Conservation (phyloP, 2,113 vertebrate species). For the Salvelinus namaycush region DNA sequence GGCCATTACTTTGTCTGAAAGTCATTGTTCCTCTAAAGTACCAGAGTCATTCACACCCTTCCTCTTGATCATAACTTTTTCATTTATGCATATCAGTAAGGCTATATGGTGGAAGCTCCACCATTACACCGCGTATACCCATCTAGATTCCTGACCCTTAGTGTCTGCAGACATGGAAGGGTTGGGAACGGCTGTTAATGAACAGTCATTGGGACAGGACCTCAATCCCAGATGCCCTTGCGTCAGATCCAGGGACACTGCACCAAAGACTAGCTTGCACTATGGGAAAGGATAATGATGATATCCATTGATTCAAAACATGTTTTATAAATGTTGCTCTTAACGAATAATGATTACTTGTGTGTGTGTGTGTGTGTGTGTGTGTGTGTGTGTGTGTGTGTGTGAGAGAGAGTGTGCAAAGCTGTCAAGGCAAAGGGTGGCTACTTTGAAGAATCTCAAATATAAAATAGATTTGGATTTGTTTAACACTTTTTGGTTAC, state of each 20-base stretch:
- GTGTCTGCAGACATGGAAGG: conserved; percentile 3
- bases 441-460: too few species aligned
- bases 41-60: neutral
- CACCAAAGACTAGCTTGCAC: conserved; percentile 52
- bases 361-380: neutral
- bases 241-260: conserved; percentile 33
- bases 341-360: neutral
- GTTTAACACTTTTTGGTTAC: too few species aligned
- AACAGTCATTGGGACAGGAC: neutral
- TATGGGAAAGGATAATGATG: conserved; percentile 26
- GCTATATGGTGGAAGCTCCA: too few species aligned
- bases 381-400: too few species aligned
- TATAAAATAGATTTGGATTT: too few species aligned
- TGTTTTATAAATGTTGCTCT: neutral
- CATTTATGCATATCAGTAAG: too few species aligned
- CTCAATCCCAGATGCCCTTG: conserved; percentile 13
- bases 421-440: neutral
- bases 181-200: neutral
- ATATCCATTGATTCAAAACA: conserved; percentile 6
- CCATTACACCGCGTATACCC: too few species aligned
- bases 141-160: too few species aligned
- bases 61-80: neutral
- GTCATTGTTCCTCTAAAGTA: too few species aligned
- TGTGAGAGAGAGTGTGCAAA: neutral
- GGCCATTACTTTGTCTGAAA: neutral